These are phyloP conservation scores for Drosophila mercatorum DNA, from an alignment of 2,888 invertebrate genomes.

Conservation along the genomic window DNA sequence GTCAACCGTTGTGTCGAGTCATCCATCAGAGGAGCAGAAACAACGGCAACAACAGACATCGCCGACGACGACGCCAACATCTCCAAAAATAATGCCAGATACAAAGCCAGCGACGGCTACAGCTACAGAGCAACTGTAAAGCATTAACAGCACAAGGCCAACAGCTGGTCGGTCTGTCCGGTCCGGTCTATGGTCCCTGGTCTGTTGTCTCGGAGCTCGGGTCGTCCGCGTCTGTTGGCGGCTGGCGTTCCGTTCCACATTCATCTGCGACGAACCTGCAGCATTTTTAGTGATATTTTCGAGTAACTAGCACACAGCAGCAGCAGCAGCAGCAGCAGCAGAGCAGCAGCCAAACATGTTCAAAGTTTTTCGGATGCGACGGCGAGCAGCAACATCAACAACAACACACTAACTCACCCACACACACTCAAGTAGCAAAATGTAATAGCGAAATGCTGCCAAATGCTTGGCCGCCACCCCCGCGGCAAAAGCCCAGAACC, in stretches of 20 bases:
- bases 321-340: slow-evolving; percentile 37
- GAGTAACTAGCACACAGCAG: slow-evolving; percentile 70
- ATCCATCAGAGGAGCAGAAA: slow-evolving; percentile 54
- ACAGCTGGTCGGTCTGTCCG: slow-evolving; percentile 60
- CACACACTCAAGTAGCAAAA: slow-evolving; percentile 37
- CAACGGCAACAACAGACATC: slow-evolving; percentile 48
- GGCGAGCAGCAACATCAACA: slow-evolving; percentile 44
- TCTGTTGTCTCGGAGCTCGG: slow-evolving; percentile 37
- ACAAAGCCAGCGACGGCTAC: slow-evolving; percentile 38
- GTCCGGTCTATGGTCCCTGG: slow-evolving; percentile 39
- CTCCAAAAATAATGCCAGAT: slow-evolving; percentile 68
- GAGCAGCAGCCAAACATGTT: slow-evolving; percentile 67
- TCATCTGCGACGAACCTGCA: slow-evolving; percentile 64
- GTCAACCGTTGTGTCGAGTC: slow-evolving; percentile 47
- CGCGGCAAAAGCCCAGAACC: slow-evolving; percentile 62
- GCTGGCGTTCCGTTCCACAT: slow-evolving; percentile 63
- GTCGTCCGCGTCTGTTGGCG: slow-evolving; percentile 40
- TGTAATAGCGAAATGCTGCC: slow-evolving; percentile 75
- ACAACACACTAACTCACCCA: slow-evolving; percentile 30
- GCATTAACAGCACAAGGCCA: slow-evolving; percentile 66
- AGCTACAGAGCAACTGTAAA: slow-evolving; percentile 39
- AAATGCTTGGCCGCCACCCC: slow-evolving; percentile 72
- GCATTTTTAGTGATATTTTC: slow-evolving; percentile 74
- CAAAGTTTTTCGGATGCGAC: slow-evolving; percentile 71
- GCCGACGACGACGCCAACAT: slow-evolving; percentile 34